Evolutionary conservation across 2,113 vertebrate genomes (phyloP), one percentile per base, ranked within the genome.

Genomic region (Poeciliopsis turrubarensis): DNA sequence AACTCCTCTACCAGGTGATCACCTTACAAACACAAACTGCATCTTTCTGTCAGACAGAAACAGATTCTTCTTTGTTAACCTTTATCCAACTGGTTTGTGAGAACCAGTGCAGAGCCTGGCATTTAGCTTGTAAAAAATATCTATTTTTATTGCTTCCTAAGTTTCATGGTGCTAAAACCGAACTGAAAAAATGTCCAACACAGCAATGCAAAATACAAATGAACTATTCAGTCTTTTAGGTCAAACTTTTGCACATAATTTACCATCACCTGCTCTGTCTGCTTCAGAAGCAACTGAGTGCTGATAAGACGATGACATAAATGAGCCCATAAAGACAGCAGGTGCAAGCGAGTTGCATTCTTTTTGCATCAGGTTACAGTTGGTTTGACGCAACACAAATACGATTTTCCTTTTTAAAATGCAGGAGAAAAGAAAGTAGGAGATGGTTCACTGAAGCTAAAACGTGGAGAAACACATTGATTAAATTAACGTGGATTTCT

Each of bases 1-100:
- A 78, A 86, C 80, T 75, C 78, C 69, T 86, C 85, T 75, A 86
- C 90, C 83, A 77, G 29, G 1, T 80, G 74, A 83, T 91, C 87
- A 15, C 75, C 65, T 90, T 91, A 90, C 90, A 82, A 72, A 60
- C 78, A 68, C 73, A 65, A 77, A 51, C 85, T 85, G 69, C 75
- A 60, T 79, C 69, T 61, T 70, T 75, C 62, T 73, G 73, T 86
- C 82, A 73, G 79, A 62, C 9, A 57, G 75, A 65, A 64, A 89
- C 89, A 88, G 84, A 80, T 77, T 64, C 3, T 13, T 77, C 77
- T 88, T 90, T 92, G 89, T 90, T 39, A 27, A 54, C 60, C 74
- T 57, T 39, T 41, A 41, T 75, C 60, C 77, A 5, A 22, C 39
- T 62, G 75, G 26, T 47, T 75, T 62, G 1, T 30, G 39, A 26